Percentiles rank a stretch among this genome's conserved stretches.
Evolutionary conservation across 2,888 invertebrate genomes (phyloP).

Genomic region (Campoplex nolae): DNA sequence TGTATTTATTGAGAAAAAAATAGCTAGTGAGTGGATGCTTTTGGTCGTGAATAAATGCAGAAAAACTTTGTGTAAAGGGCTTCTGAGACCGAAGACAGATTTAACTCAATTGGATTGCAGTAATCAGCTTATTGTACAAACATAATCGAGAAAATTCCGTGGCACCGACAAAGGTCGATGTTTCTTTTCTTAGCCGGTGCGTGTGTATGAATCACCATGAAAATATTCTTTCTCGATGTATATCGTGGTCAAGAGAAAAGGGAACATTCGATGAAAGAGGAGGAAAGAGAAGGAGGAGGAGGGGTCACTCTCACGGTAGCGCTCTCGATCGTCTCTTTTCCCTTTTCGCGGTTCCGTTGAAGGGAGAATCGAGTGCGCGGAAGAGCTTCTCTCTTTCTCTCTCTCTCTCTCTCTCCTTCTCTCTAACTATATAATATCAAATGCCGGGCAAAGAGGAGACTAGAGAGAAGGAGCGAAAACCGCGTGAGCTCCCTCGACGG

Average conservation of each 20-base stretch:
- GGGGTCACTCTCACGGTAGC: constrained; percentile 64
- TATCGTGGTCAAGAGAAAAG: constrained; percentile 14
- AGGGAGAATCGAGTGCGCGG: constrained; percentile 29
- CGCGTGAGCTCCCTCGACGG: constrained; percentile 43
- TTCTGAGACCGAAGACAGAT: background rate
- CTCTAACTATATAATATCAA: background rate
- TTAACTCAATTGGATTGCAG: background rate
- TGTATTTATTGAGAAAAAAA: background rate
- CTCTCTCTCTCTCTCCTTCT: background rate
- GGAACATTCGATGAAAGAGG: constrained; percentile 30
- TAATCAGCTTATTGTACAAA: background rate
- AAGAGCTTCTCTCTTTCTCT: background rate
- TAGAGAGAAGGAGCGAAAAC: constrained; percentile 40
- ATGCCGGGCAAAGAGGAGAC: constrained; percentile 12
- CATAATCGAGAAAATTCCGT: background rate
- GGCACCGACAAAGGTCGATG: background rate
- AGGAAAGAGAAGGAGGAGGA: background rate
- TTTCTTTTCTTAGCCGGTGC: background rate
- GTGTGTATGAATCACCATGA: constrained; percentile 22
- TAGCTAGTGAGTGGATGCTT: background rate
- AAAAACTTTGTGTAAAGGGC: background rate
- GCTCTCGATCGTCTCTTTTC: constrained; percentile 49
- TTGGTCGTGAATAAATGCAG: background rate
- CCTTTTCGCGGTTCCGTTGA: constrained; percentile 61
- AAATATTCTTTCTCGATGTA: constrained; percentile 10